Percentiles rank a stretch among this genome's conserved stretches.
Conservation (phyloP, 1,140 invertebrate species). For the Drosophila ambigua region DNA sequence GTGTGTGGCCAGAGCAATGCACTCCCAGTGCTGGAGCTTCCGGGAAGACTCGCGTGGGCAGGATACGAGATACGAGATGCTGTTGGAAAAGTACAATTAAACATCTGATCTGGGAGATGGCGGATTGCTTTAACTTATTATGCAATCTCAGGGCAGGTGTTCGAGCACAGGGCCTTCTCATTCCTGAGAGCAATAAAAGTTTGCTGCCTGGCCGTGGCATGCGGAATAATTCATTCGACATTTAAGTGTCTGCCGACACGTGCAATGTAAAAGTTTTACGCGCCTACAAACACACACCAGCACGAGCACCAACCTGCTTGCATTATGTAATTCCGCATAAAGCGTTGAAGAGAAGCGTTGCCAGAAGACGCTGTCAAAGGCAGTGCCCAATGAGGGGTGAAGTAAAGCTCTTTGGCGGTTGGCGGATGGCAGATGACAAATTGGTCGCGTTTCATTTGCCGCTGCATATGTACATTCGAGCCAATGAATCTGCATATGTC, state of each 20-base stretch:
- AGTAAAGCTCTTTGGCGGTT: slow-evolving; percentile 14
- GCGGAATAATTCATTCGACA: slow-evolving; percentile 79
- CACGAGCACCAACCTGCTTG: slow-evolving; percentile 5
- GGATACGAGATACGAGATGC: slow-evolving; percentile 13
- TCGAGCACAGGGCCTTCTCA: slow-evolving; percentile 16
- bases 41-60: slow-evolving; percentile 48
- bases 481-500: slow-evolving; percentile 60
- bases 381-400: slow-evolving; percentile 18
- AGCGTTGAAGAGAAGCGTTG: slow-evolving; percentile 32
- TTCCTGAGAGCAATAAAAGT: slow-evolving; percentile 55
- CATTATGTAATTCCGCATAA: slow-evolving; percentile 45
- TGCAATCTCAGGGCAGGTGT: slow-evolving; percentile 42
- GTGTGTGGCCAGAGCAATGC: slow-evolving; percentile 49
- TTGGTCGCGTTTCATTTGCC: slow-evolving; percentile 50
- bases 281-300: slow-evolving; percentile 25
- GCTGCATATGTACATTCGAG: slow-evolving; percentile 51
- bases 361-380: slow-evolving; percentile 40
- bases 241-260: slow-evolving; percentile 71
- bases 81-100: slow-evolving; percentile 55
- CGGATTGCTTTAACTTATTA: slow-evolving; percentile 63
- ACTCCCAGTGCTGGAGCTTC: slow-evolving; percentile 45
- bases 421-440: slow-evolving; percentile 43
- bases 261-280: slow-evolving; percentile 76
- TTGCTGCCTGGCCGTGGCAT: slow-evolving; percentile 52
- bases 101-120: slow-evolving; percentile 28